phyloP scores from a whole-genome alignment of 2,113 vertebrate genomes.

The Nycticorax nycticorax region DNA sequence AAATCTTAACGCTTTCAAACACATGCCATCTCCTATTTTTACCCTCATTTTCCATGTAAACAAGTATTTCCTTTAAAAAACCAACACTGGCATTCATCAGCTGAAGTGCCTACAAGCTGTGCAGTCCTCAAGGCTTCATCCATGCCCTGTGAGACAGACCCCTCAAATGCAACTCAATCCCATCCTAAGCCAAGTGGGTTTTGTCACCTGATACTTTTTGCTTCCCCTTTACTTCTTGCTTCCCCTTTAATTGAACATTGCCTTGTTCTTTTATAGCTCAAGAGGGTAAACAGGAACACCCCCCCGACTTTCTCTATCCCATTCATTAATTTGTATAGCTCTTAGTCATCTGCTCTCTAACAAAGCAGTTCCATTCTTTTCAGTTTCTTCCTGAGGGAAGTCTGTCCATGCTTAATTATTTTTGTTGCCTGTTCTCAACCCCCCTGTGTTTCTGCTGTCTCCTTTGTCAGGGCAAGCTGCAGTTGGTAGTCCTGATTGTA shows the following conservation, averaged over 20 bases:
- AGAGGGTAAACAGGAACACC: constrained; percentile 28
- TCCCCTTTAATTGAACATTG: constrained; percentile 32
- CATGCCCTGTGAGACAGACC: neutral
- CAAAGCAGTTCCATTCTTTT: constrained; percentile 49
- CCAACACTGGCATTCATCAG: neutral
- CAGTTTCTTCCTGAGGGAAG: constrained; percentile 50
- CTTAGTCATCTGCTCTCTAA: constrained; percentile 58
- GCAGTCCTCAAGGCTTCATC: neutral
- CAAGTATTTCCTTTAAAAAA: neutral
- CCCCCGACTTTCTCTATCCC: constrained; percentile 26
- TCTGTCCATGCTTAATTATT: constrained; percentile 32
- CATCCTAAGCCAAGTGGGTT: neutral
- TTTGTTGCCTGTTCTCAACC: constrained; percentile 22
- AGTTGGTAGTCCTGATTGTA: constrained; percentile 52
- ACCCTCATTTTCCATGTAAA: neutral
- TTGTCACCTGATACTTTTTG: constrained; percentile 12
- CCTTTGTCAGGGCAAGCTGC: constrained; percentile 39
- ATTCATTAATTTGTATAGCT: constrained; percentile 64
- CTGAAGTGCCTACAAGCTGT: neutral
- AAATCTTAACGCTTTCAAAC: neutral
- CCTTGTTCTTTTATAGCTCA: constrained; percentile 26
- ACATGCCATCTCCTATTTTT: neutral
- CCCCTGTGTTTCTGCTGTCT: constrained; percentile 32
- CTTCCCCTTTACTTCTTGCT: neutral
- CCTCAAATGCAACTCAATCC: neutral